phyloP scores from a whole-genome alignment of 2,113 vertebrate genomes.

The Setophaga petechia region DNA sequence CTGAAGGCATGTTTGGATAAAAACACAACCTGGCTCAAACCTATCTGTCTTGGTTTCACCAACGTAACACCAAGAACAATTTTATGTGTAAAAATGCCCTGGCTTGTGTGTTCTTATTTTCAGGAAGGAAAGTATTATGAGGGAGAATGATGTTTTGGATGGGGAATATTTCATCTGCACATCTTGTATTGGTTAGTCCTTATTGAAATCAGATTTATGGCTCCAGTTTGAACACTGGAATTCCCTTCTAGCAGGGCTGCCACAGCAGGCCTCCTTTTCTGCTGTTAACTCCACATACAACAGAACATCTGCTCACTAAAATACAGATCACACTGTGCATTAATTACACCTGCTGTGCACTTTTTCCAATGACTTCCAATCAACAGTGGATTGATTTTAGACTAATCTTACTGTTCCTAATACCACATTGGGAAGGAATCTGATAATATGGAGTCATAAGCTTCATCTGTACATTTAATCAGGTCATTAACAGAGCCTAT shows the following conservation, averaged over 20 bases:
- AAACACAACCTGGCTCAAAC: not conserved
- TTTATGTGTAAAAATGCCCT: not conserved
- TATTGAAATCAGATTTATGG: not conserved
- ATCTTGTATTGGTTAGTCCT: not conserved
- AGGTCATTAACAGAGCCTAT: not conserved
- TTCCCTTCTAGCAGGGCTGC: not conserved
- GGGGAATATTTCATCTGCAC: not conserved
- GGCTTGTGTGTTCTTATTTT: not conserved
- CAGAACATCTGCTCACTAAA: constrained; percentile 51
- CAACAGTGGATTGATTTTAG: constrained; percentile 24
- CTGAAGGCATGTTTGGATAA: not conserved
- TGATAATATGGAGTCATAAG: not conserved
- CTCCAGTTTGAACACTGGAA: not conserved
- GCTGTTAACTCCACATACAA: not conserved
- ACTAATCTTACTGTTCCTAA: constrained; percentile 25
- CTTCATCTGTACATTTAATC: constrained; percentile 29
- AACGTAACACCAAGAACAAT: not conserved
- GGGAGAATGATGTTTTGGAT: not conserved
- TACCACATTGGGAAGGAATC: not conserved
- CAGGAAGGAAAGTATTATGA: not conserved
- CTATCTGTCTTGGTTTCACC: not conserved
- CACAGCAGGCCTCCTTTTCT: not conserved
- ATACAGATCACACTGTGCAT: constrained; percentile 28
- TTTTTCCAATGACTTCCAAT: constrained; percentile 36
- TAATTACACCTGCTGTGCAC: constrained; percentile 58